Percentiles rank a stretch among this genome's conserved stretches.
phyloP scores from a whole-genome alignment of 2,888 invertebrate genomes.

The Protodeltote pygarga region DNA sequence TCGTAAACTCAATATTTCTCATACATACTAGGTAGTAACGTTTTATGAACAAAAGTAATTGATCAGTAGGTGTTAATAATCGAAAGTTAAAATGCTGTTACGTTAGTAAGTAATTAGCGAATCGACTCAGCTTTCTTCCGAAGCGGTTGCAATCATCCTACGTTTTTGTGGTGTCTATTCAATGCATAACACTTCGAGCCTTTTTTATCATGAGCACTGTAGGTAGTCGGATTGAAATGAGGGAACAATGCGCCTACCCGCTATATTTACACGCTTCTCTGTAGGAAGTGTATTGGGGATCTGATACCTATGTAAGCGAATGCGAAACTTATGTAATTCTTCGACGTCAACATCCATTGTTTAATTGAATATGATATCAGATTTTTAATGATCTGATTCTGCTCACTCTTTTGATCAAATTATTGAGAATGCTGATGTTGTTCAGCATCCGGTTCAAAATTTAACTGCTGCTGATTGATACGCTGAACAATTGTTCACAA shows the following conservation, averaged over 20 bases:
- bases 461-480: too few species aligned
- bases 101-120: constrained; percentile 39
- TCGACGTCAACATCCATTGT: background rate
- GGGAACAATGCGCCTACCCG: constrained; percentile 2
- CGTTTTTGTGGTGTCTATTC: constrained; percentile 38
- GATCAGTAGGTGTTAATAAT: constrained; percentile 32
- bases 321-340: constrained; percentile 7
- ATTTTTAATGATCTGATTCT: constrained; percentile 11
- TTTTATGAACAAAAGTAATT: constrained; percentile 16
- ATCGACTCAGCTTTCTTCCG: constrained; percentile 43
- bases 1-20: background rate
- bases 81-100: constrained; percentile 45
- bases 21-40: background rate
- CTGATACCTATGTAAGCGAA: constrained; percentile 28
- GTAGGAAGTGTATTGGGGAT: constrained; percentile 25
- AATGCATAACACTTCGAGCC: constrained; percentile 35
- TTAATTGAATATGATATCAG: background rate
- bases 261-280: constrained; percentile 13
- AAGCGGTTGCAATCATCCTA: constrained; percentile 41
- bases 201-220: constrained; percentile 27
- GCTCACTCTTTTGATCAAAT: too few species aligned
- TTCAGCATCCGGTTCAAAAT: too few species aligned
- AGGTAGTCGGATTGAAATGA: background rate
- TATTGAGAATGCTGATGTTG: too few species aligned
- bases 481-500: too few species aligned